A percentile compares a stretch with the other conserved stretches of the same genome.
Evolutionary conservation across 2,888 invertebrate genomes (phyloP).

Genomic region (Cyrtodaria siliqua): DNA sequence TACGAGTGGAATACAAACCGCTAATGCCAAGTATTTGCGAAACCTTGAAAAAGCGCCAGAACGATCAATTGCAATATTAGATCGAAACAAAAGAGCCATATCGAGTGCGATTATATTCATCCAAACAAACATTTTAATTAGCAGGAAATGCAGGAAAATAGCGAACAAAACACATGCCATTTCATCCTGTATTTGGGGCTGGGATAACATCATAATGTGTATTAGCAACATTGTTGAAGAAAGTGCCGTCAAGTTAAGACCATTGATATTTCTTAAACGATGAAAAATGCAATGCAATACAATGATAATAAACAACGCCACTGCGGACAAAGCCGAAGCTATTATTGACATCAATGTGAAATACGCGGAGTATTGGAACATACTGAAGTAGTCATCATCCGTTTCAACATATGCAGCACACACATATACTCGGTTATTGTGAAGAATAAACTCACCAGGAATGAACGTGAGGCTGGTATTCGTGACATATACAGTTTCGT

Average conservation of each 20-base stretch:
- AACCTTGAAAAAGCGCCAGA: constrained; percentile 10
- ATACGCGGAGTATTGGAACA: constrained; percentile 18
- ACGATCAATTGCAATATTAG: background rate
- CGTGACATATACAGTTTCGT: too few relatives aligned
- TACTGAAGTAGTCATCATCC: constrained; percentile 1
- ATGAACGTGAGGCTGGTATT: too few relatives aligned
- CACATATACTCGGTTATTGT: too few relatives aligned
- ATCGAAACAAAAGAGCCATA: constrained; percentile 24
- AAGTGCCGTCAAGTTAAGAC: constrained; percentile 35
- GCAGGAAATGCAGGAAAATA: constrained; percentile 17
- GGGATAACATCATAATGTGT: constrained; percentile 25
- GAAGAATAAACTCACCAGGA: too few relatives aligned
- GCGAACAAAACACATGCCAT: constrained; percentile 1
- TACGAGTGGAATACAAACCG: constrained; percentile 2
- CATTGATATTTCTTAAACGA: constrained; percentile 36
- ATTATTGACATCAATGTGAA: constrained; percentile 24
- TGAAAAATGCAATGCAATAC: constrained; percentile 8
- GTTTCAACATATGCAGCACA: too few relatives aligned
- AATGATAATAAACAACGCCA: constrained; percentile 13
- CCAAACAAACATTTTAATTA: constrained; percentile 37
- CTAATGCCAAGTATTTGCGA: constrained; percentile 2
- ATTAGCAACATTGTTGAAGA: constrained; percentile 16
- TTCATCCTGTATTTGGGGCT: background rate
- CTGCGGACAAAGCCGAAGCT: constrained; percentile 24
- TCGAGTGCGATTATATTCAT: constrained; percentile 41